These are phyloP conservation scores for Lineus longissimus DNA, from an alignment of 1,140 invertebrate species.

Conservation along the genomic window DNA sequence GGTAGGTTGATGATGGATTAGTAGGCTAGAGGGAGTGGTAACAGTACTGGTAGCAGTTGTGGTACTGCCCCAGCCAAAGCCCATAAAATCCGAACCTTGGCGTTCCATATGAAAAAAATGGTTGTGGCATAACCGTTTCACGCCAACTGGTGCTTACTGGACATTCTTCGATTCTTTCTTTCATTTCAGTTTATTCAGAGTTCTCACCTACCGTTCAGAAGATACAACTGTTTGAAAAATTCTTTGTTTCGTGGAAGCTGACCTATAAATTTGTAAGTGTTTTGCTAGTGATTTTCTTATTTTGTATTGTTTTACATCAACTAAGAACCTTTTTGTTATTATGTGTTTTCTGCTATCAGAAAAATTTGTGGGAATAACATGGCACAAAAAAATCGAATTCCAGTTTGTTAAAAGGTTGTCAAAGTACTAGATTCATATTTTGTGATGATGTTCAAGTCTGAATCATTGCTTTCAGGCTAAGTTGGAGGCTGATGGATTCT, in stretches of 20 bases:
- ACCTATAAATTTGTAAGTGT: conserved; percentile 38
- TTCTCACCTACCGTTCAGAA: conserved; percentile 34
- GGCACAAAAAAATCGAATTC: too few relatives aligned
- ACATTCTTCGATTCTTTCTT: conserved; percentile 4
- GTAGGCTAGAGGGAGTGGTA: conserved; percentile 59
- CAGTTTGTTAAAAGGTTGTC: too few relatives aligned
- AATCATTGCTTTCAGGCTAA: conserved; percentile 60
- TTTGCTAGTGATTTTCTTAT: too few relatives aligned
- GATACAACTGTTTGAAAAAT: conserved; percentile 46
- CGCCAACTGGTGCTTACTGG: too few relatives aligned
- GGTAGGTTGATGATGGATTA: conserved; percentile 53
- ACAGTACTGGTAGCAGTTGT: conserved; percentile 32
- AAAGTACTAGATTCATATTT: too few relatives aligned
- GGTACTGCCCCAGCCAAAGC: too few relatives aligned
- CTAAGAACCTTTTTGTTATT: conserved; percentile 56
- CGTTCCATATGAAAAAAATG: background rate
- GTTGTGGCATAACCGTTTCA: too few relatives aligned
- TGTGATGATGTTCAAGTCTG: too few relatives aligned
- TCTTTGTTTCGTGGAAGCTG: conserved; percentile 38
- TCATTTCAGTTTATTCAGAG: conserved; percentile 37
- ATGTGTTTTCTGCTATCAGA: conserved; percentile 45
- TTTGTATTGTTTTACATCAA: conserved; percentile 32
- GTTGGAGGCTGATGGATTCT: conserved; percentile 62
- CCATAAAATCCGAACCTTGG: too few relatives aligned
- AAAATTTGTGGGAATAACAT: too few relatives aligned